Base-by-base conservation (phyloP, 2,113 vertebrate genomes). In the Nyctereutes procyonoides region DNA sequence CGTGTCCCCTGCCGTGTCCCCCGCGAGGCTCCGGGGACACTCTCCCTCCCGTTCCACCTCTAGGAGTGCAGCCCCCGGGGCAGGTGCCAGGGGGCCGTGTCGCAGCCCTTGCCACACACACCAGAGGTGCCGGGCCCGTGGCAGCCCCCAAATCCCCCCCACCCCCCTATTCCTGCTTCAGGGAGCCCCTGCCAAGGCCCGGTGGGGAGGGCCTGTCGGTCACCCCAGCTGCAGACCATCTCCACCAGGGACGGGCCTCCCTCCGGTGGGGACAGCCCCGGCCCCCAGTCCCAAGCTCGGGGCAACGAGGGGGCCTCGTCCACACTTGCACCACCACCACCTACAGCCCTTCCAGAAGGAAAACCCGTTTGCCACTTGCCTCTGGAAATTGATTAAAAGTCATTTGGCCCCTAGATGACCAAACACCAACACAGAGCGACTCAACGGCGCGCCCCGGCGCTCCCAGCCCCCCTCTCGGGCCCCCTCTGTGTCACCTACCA, bases 351-450 rank as follows among this genome's bases (percentile, higher is more conserved):
- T 53, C 20, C 65, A 30, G 51, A 82, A 79, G 53, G 43, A 76
- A 94, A n/a, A 77, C 53, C n/a, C 19, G 58, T 84, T 93, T 80
- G 51, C 24, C 81, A 5, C 82, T 73, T 90, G 19, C 30, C 65
- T 56, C 26, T 96, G 73, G 35, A 96, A 55, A 63, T 76, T 16
- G 32, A 28, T 76, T 69, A 8, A 76, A 95, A 95, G 65, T 56
- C 26, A 14, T 76, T 85, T 63, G 65, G 20, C 22, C 9, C 35
- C 53, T 13, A 12, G 55, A 82, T 24, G 85, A 7, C 43, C 43
- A 43, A 43, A 43, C 43, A 8, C 43, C 43, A 43, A 43, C 43
- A 43, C 7, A 43, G 43, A 43, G 43, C 43, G 7, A 43, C 43
- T 43, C 43, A 43, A 7, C 7, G 6, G 43, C 43, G 1, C 1